Evolutionary conservation across 2,113 vertebrate genomes (phyloP).

Genomic region (Takifugu flavidus): DNA sequence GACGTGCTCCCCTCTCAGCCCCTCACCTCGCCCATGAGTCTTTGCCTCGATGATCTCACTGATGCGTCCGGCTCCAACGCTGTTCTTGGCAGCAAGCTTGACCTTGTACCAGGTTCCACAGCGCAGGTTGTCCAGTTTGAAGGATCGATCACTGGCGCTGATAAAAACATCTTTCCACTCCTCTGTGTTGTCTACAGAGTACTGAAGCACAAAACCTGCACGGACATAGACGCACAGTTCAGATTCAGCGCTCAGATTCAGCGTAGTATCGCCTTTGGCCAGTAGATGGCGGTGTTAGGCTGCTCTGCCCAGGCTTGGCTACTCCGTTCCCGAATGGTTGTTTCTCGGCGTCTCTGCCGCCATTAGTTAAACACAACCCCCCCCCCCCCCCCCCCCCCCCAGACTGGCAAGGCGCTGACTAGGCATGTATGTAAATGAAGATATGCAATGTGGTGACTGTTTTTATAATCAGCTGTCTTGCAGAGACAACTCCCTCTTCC

Average conservation of each 20-base stretch:
- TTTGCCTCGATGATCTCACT: slow-evolving; percentile 99
- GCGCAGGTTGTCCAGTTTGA: slow-evolving; percentile 93
- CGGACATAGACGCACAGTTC: neutral
- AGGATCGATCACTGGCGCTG: slow-evolving; percentile 90
- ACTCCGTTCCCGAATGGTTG: slow-evolving; percentile 11
- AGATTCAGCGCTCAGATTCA: no score
- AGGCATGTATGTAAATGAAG: slow-evolving; percentile 72
- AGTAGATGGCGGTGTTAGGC: slow-evolving; percentile 56
- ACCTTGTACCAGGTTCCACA: slow-evolving; percentile 99
- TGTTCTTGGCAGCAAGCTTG: slow-evolving; percentile 97
- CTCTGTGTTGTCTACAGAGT: slow-evolving; percentile 97
- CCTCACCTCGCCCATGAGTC: slow-evolving; percentile 91
- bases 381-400: slow-evolving; percentile 36
- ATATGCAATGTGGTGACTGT: slow-evolving; percentile 64
- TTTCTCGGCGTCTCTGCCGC: slow-evolving; percentile 25
- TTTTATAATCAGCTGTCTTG: slow-evolving; percentile 57
- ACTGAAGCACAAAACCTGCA: slow-evolving; percentile 94
- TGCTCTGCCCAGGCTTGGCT: neutral
- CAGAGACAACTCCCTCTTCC: slow-evolving; percentile 42
- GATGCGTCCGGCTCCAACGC: slow-evolving; percentile 94
- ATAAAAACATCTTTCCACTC: slow-evolving; percentile 98
- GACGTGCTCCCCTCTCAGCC: neutral
- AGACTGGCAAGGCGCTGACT: slow-evolving; percentile 68
- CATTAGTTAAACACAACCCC: slow-evolving; percentile 65
- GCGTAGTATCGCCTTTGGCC: slow-evolving; percentile 7